A percentile compares a stretch with the other conserved stretches of the same genome.
Conservation (phyloP, 2,113 vertebrate genomes). For the Collichthys lucidus region DNA sequence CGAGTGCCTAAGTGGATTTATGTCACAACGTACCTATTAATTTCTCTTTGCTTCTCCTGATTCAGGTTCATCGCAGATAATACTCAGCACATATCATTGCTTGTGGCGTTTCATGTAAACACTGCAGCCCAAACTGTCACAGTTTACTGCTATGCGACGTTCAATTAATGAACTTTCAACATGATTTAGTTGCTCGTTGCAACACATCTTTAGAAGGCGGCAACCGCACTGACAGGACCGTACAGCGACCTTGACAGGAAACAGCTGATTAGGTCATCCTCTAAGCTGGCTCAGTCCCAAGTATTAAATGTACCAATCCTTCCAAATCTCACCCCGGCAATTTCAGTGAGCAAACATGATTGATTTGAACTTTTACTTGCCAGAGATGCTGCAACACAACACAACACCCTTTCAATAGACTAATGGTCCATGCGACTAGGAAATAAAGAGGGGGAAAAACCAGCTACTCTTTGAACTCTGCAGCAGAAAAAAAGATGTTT, state of each 20-base stretch:
- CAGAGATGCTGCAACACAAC: conserved; percentile 53
- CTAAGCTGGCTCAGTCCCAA: conserved; percentile 74
- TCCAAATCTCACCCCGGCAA: conserved; percentile 64
- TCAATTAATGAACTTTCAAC: conserved; percentile 71
- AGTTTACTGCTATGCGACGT: conserved; percentile 31
- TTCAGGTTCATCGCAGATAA: neutral
- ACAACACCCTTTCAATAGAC: conserved; percentile 61
- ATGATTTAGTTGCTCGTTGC: conserved; percentile 55
- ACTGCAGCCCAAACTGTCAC: conserved; percentile 16
- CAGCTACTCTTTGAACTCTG: conserved; percentile 56
- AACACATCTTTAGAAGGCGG: conserved; percentile 49
- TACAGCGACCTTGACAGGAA: conserved; percentile 68
- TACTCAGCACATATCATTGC: neutral
- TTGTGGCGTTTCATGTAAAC: conserved; percentile 21
- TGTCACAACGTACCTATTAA: neutral
- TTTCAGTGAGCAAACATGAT: conserved; percentile 70
- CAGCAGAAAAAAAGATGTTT: conserved; percentile 13
- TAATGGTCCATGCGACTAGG: conserved; percentile 51
- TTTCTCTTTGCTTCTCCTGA: neutral
- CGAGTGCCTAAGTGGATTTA: neutral
- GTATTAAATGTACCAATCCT: conserved; percentile 74
- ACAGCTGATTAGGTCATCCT: conserved; percentile 78
- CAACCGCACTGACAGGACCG: conserved; percentile 54
- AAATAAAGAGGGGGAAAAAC: conserved; percentile 46
- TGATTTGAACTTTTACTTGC: conserved; percentile 70